Evolutionary conservation across 2,888 invertebrate genomes (phyloP).

Genomic region (Drosophila pegasa): DNA sequence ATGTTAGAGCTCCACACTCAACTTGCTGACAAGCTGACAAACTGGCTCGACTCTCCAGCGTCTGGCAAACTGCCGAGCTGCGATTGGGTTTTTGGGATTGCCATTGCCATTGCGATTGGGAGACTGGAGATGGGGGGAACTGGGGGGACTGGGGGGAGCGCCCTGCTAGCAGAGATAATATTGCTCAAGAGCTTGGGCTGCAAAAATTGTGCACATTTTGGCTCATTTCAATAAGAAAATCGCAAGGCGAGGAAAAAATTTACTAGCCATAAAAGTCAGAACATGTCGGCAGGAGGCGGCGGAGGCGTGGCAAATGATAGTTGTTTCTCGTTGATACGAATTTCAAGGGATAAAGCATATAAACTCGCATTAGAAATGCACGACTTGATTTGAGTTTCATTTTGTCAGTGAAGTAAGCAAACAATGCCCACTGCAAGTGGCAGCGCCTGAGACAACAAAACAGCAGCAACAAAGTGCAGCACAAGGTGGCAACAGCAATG

Average conservation of each 20-base stretch:
- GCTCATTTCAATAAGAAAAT: slow-evolving; percentile 78
- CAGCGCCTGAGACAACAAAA: slow-evolving; percentile 31
- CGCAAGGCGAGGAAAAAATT: slow-evolving; percentile 59
- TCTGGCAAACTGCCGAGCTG: slow-evolving; percentile 74
- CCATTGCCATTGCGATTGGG: slow-evolving; percentile 42
- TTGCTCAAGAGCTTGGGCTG: slow-evolving; percentile 36
- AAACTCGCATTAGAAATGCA: slow-evolving; percentile 84
- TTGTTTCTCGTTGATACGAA: slow-evolving; percentile 59
- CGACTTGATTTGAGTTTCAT: slow-evolving; percentile 82
- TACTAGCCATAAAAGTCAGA: slow-evolving; percentile 51
- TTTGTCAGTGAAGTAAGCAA: slow-evolving; percentile 71
- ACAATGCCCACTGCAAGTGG: slow-evolving; percentile 68
- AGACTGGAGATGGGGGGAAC: slow-evolving; percentile 19
- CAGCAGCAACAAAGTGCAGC: slow-evolving; percentile 48
- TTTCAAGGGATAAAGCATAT: slow-evolving; percentile 68
- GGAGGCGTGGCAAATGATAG: slow-evolving; percentile 17
- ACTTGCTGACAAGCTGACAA: slow-evolving; percentile 79
- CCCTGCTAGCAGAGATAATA: slow-evolving; percentile 48
- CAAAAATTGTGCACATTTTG: slow-evolving; percentile 66
- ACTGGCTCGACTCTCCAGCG: slow-evolving; percentile 60
- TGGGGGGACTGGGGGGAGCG: slow-evolving; percentile 28
- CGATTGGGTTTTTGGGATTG: slow-evolving; percentile 46
- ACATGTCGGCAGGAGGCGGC: slow-evolving; percentile 40
- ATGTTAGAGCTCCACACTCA: slow-evolving; percentile 30
- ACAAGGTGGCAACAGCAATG: slow-evolving; percentile 42